Base-by-base conservation (phyloP, 1,140 invertebrate genomes). In the Heliothis virescens region DNA sequence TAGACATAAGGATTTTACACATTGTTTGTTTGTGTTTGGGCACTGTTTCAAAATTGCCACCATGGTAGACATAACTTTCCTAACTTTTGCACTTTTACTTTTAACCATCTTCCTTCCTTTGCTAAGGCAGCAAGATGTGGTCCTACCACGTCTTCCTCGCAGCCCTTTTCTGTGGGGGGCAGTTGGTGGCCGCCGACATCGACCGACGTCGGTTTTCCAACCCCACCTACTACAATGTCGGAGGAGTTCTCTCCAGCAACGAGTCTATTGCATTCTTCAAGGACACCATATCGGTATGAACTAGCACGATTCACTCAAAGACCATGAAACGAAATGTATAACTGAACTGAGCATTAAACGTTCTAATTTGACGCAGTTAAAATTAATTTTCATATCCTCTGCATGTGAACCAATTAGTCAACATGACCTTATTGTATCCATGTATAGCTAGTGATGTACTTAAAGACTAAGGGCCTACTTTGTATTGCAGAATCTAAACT, bases 171-270 rank as follows among this genome's bases (percentile, higher is more conserved):
- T 80, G 79, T 53, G 57, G 48, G 2, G 72, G 41, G 2, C 34
- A 72, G 15, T 57, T 85, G 15, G 84, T 80, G 1, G 41, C 67
- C 1, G 91, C 88, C 3, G 89, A 94, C 55, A 87, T 83, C 26
- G 92, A 94, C 52, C 77, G 89, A 13, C 83, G 91, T 11, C 82
- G 90, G 0, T 91, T 89, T 72, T 90, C 91, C 26, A 98, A 98
- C 94, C 97, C 97, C 18, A 96, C 95, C 1, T 96, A 96, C 83
- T 98, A 97, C 91, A 98, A 98, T 88, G 98, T 98, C 74, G 98
- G 98, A n/a, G 98, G 98, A 26, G 98, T 99, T 12, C 95, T 98
- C n/a, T 98, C 97, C 67, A 97, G 96, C 91, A 96, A 96, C 81
- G 96, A 97, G 21, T 98, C 97, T 79, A 96, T 97, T 89, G 93